Evolutionary conservation across 2,113 vertebrate genomes (phyloP).

Genomic region (Phrynosoma blainvillii): DNA sequence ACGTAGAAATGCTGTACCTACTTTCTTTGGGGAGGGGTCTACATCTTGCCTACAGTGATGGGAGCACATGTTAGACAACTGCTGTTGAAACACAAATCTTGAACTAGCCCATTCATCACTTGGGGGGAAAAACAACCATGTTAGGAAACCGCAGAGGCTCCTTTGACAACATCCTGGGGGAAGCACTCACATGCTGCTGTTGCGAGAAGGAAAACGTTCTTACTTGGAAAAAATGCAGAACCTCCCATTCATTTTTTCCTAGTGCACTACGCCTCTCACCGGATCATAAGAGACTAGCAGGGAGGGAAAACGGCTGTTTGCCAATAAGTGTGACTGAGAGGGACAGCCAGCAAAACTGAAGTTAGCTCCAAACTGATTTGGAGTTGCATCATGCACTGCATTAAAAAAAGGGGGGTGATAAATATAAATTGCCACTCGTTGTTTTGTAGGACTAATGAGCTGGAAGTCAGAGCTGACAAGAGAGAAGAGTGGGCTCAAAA

Average conservation of each 20-base stretch:
- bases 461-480: neutral
- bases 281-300: neutral
- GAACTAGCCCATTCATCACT: neutral
- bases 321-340: neutral
- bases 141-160: neutral
- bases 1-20: neutral
- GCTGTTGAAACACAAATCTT: neutral
- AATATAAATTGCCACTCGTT: neutral
- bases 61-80: neutral
- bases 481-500: conserved; percentile 39
- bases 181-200: neutral
- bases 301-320: neutral
- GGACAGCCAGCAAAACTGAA: neutral
- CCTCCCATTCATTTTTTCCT: conserved; percentile 24
- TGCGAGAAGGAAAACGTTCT: conserved; percentile 4
- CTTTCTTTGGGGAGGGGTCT: neutral
- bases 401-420: neutral
- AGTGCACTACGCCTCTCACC: neutral
- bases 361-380: neutral
- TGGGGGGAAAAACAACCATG: neutral
- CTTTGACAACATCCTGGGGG: neutral
- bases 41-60: neutral
- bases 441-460: conserved; percentile 1
- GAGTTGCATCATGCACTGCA: neutral
- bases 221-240: conserved; percentile 15